Percentiles rank a stretch among this genome's conserved stretches.
Evolutionary conservation across 2,113 vertebrate genomes (phyloP).

Genomic region (Chelonoidis abingdonii): DNA sequence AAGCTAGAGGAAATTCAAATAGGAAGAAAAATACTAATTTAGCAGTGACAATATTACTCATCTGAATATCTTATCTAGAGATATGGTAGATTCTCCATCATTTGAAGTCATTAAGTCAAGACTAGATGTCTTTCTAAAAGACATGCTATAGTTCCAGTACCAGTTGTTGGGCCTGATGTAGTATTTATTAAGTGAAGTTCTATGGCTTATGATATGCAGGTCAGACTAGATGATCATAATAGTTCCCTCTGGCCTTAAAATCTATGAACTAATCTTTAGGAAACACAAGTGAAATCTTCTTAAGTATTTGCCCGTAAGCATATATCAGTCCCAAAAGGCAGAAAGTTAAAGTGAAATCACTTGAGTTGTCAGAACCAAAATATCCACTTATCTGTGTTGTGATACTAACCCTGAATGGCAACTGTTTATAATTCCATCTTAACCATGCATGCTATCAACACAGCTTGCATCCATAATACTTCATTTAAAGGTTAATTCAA

Average conservation of each 20-base stretch:
- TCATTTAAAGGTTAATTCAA: neutral
- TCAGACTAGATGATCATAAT: neutral
- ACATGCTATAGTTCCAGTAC: neutral
- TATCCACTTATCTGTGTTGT: neutral
- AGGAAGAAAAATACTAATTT: neutral
- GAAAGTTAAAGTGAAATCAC: neutral
- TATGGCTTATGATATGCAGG: neutral
- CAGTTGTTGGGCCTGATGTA: neutral
- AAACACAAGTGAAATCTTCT: neutral
- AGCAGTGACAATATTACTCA: neutral
- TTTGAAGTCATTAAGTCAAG: neutral
- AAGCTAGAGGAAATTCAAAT: neutral
- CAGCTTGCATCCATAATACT: neutral
- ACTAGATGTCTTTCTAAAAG: neutral
- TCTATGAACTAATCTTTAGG: neutral
- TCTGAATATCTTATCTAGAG: neutral
- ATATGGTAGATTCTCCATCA: neutral
- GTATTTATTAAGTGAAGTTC: neutral
- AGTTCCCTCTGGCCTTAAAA: neutral
- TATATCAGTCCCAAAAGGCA: neutral
- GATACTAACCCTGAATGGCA: fast-evolving
- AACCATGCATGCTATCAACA: neutral
- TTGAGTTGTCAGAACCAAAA: neutral
- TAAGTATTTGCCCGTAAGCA: neutral
- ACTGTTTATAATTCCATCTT: neutral